Percentiles rank a stretch among this genome's conserved stretches.
phyloP scores from a whole-genome alignment of 2,113 vertebrate species.

The Perca schrenkii region DNA sequence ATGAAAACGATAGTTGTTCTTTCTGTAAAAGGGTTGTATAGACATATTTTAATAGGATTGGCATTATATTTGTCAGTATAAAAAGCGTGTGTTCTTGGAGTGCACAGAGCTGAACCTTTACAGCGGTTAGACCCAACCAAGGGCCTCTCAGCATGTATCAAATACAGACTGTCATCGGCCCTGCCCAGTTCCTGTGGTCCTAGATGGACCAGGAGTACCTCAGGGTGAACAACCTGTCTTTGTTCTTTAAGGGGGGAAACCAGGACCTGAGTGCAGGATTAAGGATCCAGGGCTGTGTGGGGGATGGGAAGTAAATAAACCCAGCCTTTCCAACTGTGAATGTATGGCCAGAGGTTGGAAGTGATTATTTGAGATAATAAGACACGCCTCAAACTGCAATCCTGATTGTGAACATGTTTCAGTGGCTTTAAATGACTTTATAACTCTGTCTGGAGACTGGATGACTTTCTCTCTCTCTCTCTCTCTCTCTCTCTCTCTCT shows the following conservation, averaged over 20 bases:
- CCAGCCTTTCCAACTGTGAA: background rate
- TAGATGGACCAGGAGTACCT: background rate
- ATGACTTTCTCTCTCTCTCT: too few species aligned
- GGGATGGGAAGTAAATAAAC: background rate
- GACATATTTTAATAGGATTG: background rate
- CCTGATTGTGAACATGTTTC: too few species aligned
- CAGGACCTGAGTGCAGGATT: background rate
- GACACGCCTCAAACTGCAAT: background rate
- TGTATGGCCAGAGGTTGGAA: background rate
- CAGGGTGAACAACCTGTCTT: constrained; percentile 36
- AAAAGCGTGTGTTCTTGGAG: background rate
- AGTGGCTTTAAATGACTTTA: too few species aligned
- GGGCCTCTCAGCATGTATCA: background rate
- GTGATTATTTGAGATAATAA: constrained; percentile 18
- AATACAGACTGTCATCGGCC: constrained; percentile 16
- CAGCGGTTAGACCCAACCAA: background rate
- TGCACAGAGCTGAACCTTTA: background rate
- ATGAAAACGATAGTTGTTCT: background rate
- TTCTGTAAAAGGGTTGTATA: background rate
- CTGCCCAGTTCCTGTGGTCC: constrained; percentile 23
- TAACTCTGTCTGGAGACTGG: too few species aligned
- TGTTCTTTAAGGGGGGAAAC: constrained; percentile 13
- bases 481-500: background rate
- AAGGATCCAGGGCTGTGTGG: background rate
- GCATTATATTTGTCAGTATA: background rate